Evolutionary conservation across 1,140 invertebrate genomes (phyloP).

Genomic region (Cyclina sinensis): DNA sequence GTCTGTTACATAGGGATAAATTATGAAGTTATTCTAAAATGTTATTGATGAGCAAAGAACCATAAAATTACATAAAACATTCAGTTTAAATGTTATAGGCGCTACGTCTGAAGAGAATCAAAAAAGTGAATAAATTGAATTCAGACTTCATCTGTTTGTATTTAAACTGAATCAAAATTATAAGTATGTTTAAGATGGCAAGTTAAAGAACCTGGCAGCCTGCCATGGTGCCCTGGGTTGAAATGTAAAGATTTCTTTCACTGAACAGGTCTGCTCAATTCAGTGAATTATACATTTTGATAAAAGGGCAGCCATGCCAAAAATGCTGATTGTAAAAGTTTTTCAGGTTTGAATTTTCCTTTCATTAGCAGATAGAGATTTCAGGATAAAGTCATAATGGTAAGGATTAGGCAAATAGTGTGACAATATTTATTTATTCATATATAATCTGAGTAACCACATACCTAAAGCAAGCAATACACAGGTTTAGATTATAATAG

Average conservation of each 20-base stretch:
- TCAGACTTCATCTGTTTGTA: no score
- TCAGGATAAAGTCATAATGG: background rate
- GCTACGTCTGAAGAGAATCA: no score
- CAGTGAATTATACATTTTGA: background rate
- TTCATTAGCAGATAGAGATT: background rate
- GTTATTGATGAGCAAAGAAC: no score
- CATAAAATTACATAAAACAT: no score
- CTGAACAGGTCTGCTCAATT: background rate
- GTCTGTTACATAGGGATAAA: no score
- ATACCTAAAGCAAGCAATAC: background rate
- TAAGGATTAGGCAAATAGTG: background rate
- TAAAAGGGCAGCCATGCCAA: background rate
- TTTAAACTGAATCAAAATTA: background rate
- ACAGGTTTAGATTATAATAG: no score
- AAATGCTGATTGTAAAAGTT: conserved; percentile 23
- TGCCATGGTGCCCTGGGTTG: conserved; percentile 1
- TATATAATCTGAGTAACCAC: conserved; percentile 5
- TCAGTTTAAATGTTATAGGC: no score
- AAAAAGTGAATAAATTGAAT: no score
- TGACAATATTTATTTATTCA: background rate
- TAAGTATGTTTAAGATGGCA: background rate
- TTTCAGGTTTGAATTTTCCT: background rate
- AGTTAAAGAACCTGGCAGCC: conserved; percentile 1
- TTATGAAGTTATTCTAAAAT: no score
- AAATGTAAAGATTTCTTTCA: background rate